Percentiles rank a stretch among this genome's conserved stretches.
Evolutionary conservation across 2,888 invertebrate genomes (phyloP).

Genomic region (Scelioninae gen. 1): DNA sequence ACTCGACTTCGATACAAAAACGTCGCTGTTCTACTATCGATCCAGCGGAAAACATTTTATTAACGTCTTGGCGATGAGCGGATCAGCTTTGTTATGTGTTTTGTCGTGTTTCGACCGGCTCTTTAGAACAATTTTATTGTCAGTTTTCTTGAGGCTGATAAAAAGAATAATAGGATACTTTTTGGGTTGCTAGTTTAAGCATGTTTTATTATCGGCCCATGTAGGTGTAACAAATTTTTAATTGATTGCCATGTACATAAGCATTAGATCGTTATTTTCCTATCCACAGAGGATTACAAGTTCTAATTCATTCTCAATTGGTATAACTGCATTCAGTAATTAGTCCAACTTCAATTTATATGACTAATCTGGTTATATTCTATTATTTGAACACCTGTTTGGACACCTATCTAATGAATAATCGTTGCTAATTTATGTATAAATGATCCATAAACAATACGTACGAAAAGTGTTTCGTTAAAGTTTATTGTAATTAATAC

Average conservation of each 20-base stretch:
- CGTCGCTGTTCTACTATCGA: conserved; percentile 43
- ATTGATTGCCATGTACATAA: conserved; percentile 7
- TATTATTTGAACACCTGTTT: not conserved
- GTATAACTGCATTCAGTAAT: conserved; percentile 7
- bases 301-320: conserved; percentile 5
- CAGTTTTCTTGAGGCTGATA: conserved; percentile 17
- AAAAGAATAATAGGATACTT: conserved; percentile 20
- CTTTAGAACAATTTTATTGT: conserved; percentile 42
- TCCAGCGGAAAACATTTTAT: conserved; percentile 51
- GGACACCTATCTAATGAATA: not conserved
- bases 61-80: conserved; percentile 49
- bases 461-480: no score
- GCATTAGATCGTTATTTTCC: no score
- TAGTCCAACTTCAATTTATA: conserved; percentile 8
- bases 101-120: conserved; percentile 40
- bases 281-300: no score
- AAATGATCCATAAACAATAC: not conserved
- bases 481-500: no score
- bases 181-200: conserved; percentile 1
- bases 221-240: conserved; percentile 8
- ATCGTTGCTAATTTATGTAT: no score
- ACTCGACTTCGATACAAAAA: conserved; percentile 52
- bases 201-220: not conserved
- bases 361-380: conserved; percentile 15
- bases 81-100: conserved; percentile 56